phyloP scores from a whole-genome alignment of 1,140 invertebrate genomes.

The Aphidius ervi region DNA sequence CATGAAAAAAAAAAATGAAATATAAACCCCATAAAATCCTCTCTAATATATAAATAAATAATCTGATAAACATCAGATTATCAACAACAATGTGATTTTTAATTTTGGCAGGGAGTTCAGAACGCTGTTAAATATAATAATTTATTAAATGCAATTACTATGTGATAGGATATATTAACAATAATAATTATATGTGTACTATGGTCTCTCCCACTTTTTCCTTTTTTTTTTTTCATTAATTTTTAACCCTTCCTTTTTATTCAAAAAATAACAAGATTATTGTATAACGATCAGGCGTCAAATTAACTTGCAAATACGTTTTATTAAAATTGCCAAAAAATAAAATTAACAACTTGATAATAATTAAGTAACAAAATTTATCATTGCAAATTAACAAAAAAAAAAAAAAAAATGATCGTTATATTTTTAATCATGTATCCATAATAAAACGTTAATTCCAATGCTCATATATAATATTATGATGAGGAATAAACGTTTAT shows the following conservation, averaged over 20 bases:
- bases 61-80: background rate
- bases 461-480: slow-evolving; percentile 47
- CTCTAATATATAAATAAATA: too few relatives aligned
- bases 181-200: slow-evolving; percentile 53
- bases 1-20: too few relatives aligned
- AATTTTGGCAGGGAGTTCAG: slow-evolving; percentile 53
- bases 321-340: background rate
- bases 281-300: slow-evolving; percentile 28
- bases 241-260: too few relatives aligned
- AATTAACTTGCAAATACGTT: slow-evolving; percentile 24
- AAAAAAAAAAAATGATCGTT: slow-evolving; percentile 16
- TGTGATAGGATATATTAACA: slow-evolving; percentile 53
- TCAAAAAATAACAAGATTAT: slow-evolving; percentile 32
- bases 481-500: slow-evolving; percentile 48
- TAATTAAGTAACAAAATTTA: background rate
- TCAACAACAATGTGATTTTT: slow-evolving; percentile 31
- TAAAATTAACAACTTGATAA: background rate
- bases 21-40: too few relatives aligned
- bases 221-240: slow-evolving; percentile 24
- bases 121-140: slow-evolving; percentile 52
- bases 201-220: slow-evolving; percentile 55
- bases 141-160: slow-evolving; percentile 52
- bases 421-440: slow-evolving; percentile 13
- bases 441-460: slow-evolving; percentile 51
- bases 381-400: slow-evolving; percentile 9